Percentiles rank a stretch among this genome's conserved stretches.
These are phyloP conservation scores for Melanotaenia trifasciata DNA, from an alignment of 2,797 vertebrate species.

Conservation along the genomic window DNA sequence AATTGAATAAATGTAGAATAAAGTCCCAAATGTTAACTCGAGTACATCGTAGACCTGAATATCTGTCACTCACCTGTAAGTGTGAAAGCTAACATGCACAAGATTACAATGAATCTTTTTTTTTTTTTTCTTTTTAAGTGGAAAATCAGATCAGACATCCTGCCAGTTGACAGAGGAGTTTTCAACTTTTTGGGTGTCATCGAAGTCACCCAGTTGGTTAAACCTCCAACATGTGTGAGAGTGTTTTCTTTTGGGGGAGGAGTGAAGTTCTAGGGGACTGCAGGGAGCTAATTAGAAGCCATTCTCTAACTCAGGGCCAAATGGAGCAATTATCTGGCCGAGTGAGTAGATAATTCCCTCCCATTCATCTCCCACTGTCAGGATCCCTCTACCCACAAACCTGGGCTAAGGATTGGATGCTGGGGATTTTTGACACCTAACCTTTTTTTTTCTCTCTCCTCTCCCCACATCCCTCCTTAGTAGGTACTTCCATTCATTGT, in stretches of 20 bases:
- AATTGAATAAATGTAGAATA: background rate
- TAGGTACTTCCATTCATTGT: slow-evolving; percentile 79
- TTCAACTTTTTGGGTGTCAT: slow-evolving; percentile 69
- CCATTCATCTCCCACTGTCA: slow-evolving; percentile 87
- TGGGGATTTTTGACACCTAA: slow-evolving; percentile 62
- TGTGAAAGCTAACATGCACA: slow-evolving; percentile 42
- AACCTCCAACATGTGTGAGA: slow-evolving; percentile 82
- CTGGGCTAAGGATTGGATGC: slow-evolving; percentile 81
- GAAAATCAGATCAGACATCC: slow-evolving; percentile 57
- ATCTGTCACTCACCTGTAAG: slow-evolving; percentile 28
- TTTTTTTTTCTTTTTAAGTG: slow-evolving; percentile 37
- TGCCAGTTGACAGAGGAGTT: slow-evolving; percentile 65
- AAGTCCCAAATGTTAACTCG: slow-evolving; percentile 9
- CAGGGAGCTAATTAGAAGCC: slow-evolving; percentile 86
- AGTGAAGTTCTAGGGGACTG: slow-evolving; percentile 73
- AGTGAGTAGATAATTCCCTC: slow-evolving; percentile 90
- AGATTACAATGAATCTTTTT: slow-evolving; percentile 34
- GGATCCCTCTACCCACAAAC: slow-evolving; percentile 84
- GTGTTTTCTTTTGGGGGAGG: slow-evolving; percentile 82
- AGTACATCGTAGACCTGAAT: slow-evolving; percentile 8
- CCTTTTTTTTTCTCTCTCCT: slow-evolving; percentile 28
- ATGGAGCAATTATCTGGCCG: slow-evolving; percentile 88
- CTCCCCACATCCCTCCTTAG: slow-evolving; percentile 21
- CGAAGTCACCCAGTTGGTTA: slow-evolving; percentile 81
- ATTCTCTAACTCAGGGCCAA: slow-evolving; percentile 89